These are phyloP conservation scores for Apis mellifera DNA, from an alignment of 1,140 invertebrate species.

Conservation along the genomic window Amel_HAv3.1 CM009941.2:9826501-9827000, in stretches of 20 bases:
- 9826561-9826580: slow-evolving; percentile 2
- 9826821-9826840: slow-evolving; percentile 5
- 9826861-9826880: neutral
- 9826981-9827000: slow-evolving; percentile 85
- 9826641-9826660: neutral
- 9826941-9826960: neutral
- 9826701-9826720: neutral
- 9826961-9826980: slow-evolving; percentile 84
- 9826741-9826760: neutral
- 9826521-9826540: slow-evolving; percentile 20
- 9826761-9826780: neutral
- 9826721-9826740: neutral
- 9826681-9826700: neutral
- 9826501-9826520: slow-evolving; percentile 19
- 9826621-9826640: neutral
- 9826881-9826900: neutral
- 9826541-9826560: slow-evolving; percentile 17
- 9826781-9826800: neutral
- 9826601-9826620: neutral
- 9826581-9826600: slow-evolving; percentile 15
- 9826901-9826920: neutral
- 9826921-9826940: neutral
- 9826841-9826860: neutral
- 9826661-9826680: neutral
- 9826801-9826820: neutral